phyloP scores from a whole-genome alignment of 2,888 invertebrate species.

The Syrphus vitripennis region DNA sequence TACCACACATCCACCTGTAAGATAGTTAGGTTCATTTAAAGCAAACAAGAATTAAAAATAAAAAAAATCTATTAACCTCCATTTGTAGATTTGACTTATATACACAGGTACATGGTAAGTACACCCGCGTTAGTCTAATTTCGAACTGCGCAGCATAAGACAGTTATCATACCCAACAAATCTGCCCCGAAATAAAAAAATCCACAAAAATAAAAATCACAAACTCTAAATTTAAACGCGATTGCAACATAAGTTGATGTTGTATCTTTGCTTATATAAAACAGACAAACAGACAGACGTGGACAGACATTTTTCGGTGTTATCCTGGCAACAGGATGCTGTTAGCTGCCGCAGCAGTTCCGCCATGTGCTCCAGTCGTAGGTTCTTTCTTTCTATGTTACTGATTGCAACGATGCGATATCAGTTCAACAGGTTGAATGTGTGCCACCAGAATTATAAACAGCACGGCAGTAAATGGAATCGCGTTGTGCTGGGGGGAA shows the following conservation, averaged over 20 bases:
- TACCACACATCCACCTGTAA: constrained; percentile 68
- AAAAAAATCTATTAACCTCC: neutral
- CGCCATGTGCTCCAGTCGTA: neutral
- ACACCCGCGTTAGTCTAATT: constrained; percentile 53
- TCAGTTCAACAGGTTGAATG: constrained; percentile 63
- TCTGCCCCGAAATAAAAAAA: constrained; percentile 56
- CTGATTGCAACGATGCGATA: constrained; percentile 64
- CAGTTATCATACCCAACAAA: constrained; percentile 49
- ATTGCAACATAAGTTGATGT: constrained; percentile 55
- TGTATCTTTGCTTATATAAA: constrained; percentile 51
- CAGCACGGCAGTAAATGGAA: neutral
- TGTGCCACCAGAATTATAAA: constrained; percentile 1
- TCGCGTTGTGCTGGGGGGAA: neutral
- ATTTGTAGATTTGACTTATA: neutral
- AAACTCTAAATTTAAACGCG: constrained; percentile 28
- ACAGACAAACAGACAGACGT: constrained; percentile 60
- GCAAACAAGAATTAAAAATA: neutral
- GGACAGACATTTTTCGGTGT: constrained; percentile 56
- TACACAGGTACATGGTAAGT: neutral
- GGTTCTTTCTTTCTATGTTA: constrained; percentile 47
- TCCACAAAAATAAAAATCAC: constrained; percentile 60
- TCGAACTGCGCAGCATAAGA: neutral
- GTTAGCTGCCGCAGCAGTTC: constrained; percentile 17
- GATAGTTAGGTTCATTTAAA: neutral
- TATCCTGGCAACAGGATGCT: constrained; percentile 65